Conservation (phyloP, 2,113 vertebrate genomes). For the Macrotus californicus region DNA sequence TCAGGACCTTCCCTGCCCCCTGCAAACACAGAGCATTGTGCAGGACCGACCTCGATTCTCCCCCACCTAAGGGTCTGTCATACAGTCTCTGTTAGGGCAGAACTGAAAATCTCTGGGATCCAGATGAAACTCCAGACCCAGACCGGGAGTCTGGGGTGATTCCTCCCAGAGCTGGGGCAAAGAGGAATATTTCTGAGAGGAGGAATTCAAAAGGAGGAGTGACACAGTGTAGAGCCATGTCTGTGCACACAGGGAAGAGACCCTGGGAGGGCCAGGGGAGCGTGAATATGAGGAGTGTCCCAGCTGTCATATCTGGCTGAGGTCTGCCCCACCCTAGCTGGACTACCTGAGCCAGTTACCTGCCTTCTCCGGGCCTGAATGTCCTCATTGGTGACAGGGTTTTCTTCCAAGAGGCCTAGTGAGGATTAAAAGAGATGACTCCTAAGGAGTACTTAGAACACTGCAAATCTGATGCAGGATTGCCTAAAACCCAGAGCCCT, state of each 20-base stretch:
- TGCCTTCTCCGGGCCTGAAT: neutral
- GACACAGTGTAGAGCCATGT: neutral
- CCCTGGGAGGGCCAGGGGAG: neutral
- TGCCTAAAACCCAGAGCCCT: neutral
- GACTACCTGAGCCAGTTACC: neutral
- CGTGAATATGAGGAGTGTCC: neutral
- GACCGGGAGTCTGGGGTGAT: neutral
- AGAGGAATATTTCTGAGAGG: neutral
- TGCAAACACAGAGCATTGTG: neutral
- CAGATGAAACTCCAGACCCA: neutral
- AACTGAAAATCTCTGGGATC: neutral
- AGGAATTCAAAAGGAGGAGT: neutral
- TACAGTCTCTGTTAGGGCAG: neutral
- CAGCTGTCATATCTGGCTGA: neutral
- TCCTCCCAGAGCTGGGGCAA: neutral
- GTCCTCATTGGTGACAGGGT: neutral
- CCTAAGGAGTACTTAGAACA: neutral
- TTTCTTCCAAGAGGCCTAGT: neutral
- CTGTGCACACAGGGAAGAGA: neutral
- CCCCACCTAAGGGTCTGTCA: neutral
- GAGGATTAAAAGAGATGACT: neutral
- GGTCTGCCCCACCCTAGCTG: neutral
- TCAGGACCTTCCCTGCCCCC: neutral
- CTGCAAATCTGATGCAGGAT: neutral
- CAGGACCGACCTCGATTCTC: neutral